Conservation (phyloP, 2,888 invertebrate species). For the Melangyna quadrimaculata region DNA sequence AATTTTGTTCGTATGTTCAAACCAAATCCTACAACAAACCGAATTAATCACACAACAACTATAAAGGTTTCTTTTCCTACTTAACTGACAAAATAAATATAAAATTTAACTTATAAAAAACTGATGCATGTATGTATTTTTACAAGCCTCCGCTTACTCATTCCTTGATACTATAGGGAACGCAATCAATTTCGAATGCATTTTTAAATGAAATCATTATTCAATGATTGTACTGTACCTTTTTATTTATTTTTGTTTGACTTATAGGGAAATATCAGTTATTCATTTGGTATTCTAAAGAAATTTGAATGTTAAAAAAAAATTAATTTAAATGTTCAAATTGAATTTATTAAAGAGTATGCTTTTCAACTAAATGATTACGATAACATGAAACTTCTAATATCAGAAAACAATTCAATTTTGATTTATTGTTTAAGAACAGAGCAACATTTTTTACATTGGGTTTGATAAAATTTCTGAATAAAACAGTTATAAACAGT, state of each 20-base stretch:
- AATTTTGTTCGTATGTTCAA: slow-evolving; percentile 28
- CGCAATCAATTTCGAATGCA: neutral
- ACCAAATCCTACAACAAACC: neutral
- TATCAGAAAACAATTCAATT: neutral
- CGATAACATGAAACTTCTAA: neutral
- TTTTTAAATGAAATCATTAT: neutral
- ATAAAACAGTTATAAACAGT: neutral
- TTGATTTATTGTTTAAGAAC: neutral
- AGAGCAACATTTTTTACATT: neutral
- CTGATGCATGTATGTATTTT: neutral
- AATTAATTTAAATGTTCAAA: too few species aligned
- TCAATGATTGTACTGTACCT: neutral
- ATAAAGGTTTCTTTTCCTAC: slow-evolving; percentile 51
- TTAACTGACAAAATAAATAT: neutral
- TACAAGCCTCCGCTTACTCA: neutral
- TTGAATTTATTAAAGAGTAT: too few species aligned
- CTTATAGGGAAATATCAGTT: neutral
- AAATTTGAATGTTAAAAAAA: neutral
- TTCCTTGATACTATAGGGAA: neutral
- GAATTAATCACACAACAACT: slow-evolving; percentile 12
- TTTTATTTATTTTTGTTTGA: neutral
- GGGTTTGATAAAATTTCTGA: neutral
- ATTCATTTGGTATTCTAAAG: neutral
- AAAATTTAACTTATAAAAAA: neutral
- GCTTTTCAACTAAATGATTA: too few species aligned